Percentiles rank a stretch among this genome's conserved stretches.
These are phyloP conservation scores for Pheucticus melanocephalus DNA, from an alignment of 2,113 vertebrate genomes.

Conservation along the genomic window DNA sequence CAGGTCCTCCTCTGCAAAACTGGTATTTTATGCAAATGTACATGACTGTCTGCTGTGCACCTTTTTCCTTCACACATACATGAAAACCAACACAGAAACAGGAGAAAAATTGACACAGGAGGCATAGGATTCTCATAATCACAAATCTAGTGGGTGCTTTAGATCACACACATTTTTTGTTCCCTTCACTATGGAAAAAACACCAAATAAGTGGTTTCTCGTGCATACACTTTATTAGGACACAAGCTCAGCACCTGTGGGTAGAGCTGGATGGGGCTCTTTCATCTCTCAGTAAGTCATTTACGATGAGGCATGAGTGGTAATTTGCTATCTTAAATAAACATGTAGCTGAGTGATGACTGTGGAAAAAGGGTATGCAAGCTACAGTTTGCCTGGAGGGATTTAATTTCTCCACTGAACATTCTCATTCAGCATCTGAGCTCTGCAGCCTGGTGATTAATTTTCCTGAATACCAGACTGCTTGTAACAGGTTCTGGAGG, in stretches of 20 bases:
- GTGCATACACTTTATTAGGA: neutral
- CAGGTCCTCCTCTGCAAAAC: neutral
- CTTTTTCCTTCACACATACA: neutral
- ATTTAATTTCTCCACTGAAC: constrained; percentile 20
- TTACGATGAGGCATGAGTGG: neutral
- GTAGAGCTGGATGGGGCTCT: neutral
- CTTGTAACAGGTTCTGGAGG: constrained; percentile 44
- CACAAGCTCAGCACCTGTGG: neutral
- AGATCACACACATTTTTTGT: neutral
- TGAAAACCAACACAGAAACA: neutral
- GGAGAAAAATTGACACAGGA: neutral
- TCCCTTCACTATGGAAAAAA: neutral
- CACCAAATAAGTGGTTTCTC: neutral
- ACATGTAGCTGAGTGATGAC: constrained; percentile 12
- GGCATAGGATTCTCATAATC: neutral
- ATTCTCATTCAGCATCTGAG: neutral
- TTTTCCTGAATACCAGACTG: constrained; percentile 27
- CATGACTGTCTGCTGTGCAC: accelerated
- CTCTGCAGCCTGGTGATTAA: constrained; percentile 33
- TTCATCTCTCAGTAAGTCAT: neutral
- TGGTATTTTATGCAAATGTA: neutral
- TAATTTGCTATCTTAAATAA: constrained; percentile 28
- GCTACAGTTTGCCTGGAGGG: neutral
- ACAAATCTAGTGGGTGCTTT: neutral
- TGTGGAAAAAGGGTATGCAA: neutral